Percentiles rank a stretch among this genome's conserved stretches.
Conservation (phyloP, 2,888 invertebrate species). For the Rhodophaea formosa region DNA sequence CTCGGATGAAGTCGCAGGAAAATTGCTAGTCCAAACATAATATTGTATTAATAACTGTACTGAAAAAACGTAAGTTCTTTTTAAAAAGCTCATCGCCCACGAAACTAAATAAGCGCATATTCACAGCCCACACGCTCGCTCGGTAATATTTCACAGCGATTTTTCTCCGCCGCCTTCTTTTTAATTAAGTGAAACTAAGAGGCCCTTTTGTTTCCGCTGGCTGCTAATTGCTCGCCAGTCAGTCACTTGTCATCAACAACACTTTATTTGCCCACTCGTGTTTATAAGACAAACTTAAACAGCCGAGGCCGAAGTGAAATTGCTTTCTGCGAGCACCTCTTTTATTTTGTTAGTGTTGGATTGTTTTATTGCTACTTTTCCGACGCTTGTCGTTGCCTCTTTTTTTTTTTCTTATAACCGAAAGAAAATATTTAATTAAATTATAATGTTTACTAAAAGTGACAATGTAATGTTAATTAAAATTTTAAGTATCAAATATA, state of each 20-base stretch:
- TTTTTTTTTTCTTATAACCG: not conserved
- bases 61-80: no score
- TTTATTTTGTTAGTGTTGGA: conserved; percentile 13
- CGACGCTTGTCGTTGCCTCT: not conserved
- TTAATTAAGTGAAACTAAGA: conserved; percentile 74
- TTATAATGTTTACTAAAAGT: no score
- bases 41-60: no score
- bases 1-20: no score
- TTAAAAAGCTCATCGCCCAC: not conserved
- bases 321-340: conserved; percentile 7
- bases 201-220: conserved; percentile 59
- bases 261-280: conserved; percentile 56
- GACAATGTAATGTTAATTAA: no score
- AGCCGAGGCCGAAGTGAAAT: conserved; percentile 15
- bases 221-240: conserved; percentile 71
- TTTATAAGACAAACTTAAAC: conserved; percentile 41
- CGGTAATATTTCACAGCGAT: conserved; percentile 42
- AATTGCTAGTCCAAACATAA: no score
- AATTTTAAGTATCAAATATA: no score
- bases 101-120: not conserved
- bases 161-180: conserved; percentile 57
- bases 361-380: conserved; percentile 11
- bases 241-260: conserved; percentile 68
- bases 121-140: conserved; percentile 9
- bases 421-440: not conserved